Conservation (phyloP, 2,113 vertebrate genomes). For the Melanostigma gelatinosum region DNA sequence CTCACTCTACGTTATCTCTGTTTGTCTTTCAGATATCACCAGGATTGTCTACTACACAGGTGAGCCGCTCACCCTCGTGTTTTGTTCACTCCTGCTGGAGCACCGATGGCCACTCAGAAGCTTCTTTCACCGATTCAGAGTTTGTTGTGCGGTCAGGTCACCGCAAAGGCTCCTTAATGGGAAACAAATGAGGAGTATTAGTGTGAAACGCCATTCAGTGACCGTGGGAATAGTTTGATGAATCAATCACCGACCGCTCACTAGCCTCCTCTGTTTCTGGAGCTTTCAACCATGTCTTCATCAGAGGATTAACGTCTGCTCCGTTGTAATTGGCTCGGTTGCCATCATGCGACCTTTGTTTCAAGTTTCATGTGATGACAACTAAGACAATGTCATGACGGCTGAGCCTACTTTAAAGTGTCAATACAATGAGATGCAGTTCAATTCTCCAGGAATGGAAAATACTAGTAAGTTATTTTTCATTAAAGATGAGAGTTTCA, state of each 20-base stretch:
- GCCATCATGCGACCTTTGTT: background rate
- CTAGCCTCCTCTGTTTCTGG: background rate
- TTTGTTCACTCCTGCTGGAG: background rate
- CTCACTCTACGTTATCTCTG: slow-evolving; percentile 58
- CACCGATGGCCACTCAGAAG: background rate
- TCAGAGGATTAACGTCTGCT: background rate
- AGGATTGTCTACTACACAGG: slow-evolving; percentile 89
- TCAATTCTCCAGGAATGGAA: background rate
- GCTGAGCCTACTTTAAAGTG: background rate
- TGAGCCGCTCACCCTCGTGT: slow-evolving; percentile 70
- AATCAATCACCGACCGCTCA: background rate
- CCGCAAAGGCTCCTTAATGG: background rate
- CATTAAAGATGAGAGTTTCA: background rate
- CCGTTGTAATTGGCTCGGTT: background rate
- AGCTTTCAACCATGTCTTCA: background rate
- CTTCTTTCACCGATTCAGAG: slow-evolving; percentile 4
- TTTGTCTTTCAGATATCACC: slow-evolving; percentile 88
- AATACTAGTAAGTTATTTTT: background rate
- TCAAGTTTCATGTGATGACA: background rate
- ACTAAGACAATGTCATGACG: background rate
- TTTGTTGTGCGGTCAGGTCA: background rate
- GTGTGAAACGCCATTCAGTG: background rate
- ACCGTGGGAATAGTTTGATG: background rate
- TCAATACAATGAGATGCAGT: background rate
- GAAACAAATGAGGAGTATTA: background rate